A percentile compares a stretch with the other conserved stretches of the same genome.
phyloP scores from a whole-genome alignment of 2,797 vertebrate genomes.

The Botia almorhae region DNA sequence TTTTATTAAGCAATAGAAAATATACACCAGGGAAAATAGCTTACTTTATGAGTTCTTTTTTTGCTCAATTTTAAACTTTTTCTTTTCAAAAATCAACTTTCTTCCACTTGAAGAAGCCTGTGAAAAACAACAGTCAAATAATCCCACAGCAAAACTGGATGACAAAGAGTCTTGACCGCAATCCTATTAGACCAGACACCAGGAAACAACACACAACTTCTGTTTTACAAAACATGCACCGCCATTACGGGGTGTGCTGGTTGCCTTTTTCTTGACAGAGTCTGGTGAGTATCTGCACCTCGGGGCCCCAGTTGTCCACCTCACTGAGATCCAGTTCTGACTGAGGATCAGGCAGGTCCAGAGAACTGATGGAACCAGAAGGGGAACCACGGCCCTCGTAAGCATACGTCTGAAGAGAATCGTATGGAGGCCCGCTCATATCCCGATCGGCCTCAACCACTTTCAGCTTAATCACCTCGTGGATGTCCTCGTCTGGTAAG shows the following conservation, averaged over 20 bases:
- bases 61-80: slow-evolving; percentile 52
- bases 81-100: slow-evolving; percentile 54
- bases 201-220: not conserved
- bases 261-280: slow-evolving; percentile 81
- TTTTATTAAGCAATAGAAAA: slow-evolving; percentile 88
- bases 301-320: slow-evolving; percentile 86
- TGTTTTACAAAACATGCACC: slow-evolving; percentile 51
- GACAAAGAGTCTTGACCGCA: slow-evolving; percentile 56
- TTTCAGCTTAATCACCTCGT: slow-evolving; percentile 86
- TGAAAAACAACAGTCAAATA: slow-evolving; percentile 75
- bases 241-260: slow-evolving; percentile 80
- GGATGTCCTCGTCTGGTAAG: slow-evolving; percentile 82
- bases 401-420: slow-evolving; percentile 93
- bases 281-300: slow-evolving; percentile 83
- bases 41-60: slow-evolving; percentile 65
- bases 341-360: slow-evolving; percentile 82
- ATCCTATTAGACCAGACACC: slow-evolving; percentile 23
- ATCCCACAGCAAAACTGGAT: slow-evolving; percentile 81
- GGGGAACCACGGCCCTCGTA: slow-evolving; percentile 89
- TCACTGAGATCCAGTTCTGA: slow-evolving; percentile 87
- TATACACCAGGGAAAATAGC: slow-evolving; percentile 87
- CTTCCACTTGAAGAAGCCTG: slow-evolving; percentile 78
- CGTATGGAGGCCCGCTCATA: slow-evolving; percentile 86
- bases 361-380: slow-evolving; percentile 88
- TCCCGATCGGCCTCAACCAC: slow-evolving; percentile 85